A percentile compares a stretch with the other conserved stretches of the same genome.
Evolutionary conservation across 2,888 invertebrate genomes (phyloP).

Genomic region (Ectemnius continuus): DNA sequence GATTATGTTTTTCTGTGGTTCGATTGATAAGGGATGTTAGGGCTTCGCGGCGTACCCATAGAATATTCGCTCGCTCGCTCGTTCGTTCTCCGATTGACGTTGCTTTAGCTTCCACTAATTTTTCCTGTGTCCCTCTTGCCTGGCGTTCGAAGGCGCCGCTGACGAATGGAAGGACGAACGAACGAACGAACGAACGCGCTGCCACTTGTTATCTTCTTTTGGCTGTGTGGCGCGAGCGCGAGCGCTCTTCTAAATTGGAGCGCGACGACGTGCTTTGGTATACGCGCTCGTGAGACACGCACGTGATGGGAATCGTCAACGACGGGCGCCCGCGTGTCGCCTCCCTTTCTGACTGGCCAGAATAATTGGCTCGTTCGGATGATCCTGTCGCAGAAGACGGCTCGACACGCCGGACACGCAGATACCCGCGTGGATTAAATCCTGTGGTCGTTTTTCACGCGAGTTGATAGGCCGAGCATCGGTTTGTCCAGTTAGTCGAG

Average conservation of each 20-base stretch:
- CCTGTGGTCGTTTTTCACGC: constrained; percentile 14
- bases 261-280: constrained; percentile 39
- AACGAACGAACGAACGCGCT: too few species aligned
- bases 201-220: constrained; percentile 28
- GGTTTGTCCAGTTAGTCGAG: too few species aligned
- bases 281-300: constrained; percentile 34
- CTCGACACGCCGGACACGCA: constrained; percentile 5
- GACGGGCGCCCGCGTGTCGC: constrained; percentile 8
- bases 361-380: constrained; percentile 56
- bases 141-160: background rate
- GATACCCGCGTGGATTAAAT: constrained; percentile 17
- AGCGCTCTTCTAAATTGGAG: constrained; percentile 49
- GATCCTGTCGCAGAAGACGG: constrained; percentile 24
- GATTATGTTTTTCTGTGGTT: too few species aligned
- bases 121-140: constrained; percentile 16
- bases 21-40: too few species aligned
- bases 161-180: background rate
- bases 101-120: constrained; percentile 22
- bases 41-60: too few species aligned
- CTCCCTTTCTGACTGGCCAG: constrained; percentile 25
- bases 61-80: too few species aligned
- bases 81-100: constrained; percentile 19
- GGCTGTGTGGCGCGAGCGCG: constrained; percentile 3
- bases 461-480: background rate
- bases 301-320: constrained; percentile 46